Percentiles rank a stretch among this genome's conserved stretches.
phyloP scores from a whole-genome alignment of 2,113 vertebrate species.

The Chaetodon auriga region DNA sequence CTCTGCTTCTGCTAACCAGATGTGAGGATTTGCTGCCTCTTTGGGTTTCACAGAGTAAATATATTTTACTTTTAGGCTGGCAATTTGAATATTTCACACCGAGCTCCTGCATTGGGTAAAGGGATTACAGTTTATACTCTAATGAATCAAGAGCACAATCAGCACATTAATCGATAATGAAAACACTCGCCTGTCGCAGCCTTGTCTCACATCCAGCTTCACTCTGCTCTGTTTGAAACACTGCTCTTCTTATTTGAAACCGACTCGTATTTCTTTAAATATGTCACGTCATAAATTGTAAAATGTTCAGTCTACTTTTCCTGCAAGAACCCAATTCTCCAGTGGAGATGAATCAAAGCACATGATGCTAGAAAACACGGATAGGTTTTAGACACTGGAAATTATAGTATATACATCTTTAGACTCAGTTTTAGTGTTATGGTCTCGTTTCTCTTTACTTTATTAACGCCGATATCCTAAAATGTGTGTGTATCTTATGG shows the following conservation, averaged over 20 bases:
- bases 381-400: neutral
- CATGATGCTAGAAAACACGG: neutral
- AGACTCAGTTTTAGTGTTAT: neutral
- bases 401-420: neutral
- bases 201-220: slow-evolving; percentile 7
- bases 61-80: neutral
- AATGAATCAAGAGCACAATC: too few relatives aligned
- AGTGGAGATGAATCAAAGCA: slow-evolving; percentile 15
- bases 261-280: slow-evolving; percentile 30
- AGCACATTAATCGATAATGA: neutral
- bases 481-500: neutral
- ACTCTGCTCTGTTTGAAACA: neutral
- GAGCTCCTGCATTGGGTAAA: neutral
- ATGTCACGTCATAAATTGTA: slow-evolving; percentile 35
- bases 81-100: neutral
- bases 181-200: neutral
- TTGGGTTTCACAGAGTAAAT: neutral
- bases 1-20: neutral
- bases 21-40: neutral
- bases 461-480: neutral
- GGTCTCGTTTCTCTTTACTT: neutral
- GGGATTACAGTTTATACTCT: neutral
- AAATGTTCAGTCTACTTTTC: slow-evolving; percentile 15
- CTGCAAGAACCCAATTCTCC: slow-evolving; percentile 14
- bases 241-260: slow-evolving; percentile 24